Evolutionary conservation across 1,140 invertebrate genomes (phyloP), one percentile per base, ranked within the genome.

Genomic region (Anoplolepis gracilipes): DNA sequence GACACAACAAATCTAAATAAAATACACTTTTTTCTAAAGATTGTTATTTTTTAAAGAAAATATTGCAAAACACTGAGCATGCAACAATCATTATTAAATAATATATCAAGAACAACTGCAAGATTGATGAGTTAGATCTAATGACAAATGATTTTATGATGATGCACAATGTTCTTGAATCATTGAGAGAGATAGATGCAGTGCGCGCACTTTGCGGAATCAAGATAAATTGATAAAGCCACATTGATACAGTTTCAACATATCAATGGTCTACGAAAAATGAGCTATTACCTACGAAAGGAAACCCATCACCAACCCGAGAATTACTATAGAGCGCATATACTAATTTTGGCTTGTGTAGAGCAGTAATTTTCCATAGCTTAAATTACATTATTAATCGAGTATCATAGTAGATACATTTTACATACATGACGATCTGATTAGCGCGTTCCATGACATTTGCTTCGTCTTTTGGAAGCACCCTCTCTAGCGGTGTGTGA

Each of bases 391-490:
- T 79, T 86, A 28, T 91, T 90, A 81, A 90, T 77, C 59, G 76
- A 84, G 42, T 84, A 87, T 92, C 84, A 57, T n/a, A 88, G 25
- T 84, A 79, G 55, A 64, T 86, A 79, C 72, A 33, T 65, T 87
- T 93, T 96, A 97, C 97, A 96, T 97, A 98, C 97, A 97, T 97
- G 93, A 97, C 97, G 94, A 97, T 97, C 94, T 97, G 97, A 96
- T 97, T 97, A 92, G 97, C 97, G 93, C 97, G 96, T 95, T 97
- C 97, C 96, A 97, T 97, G 90, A 97, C 97, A 93, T 97, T 97
- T 87, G 96, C 96, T 95, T 97, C 97, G 93, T 97, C 96, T 89
- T 96, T 96, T 93, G 96, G 96, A 92, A 96, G 93, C 88, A 96
- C 96, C 86, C 96, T 94, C 92, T 96, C 95, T 79, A 95, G 95